phyloP scores from a whole-genome alignment of 2,888 invertebrate genomes.

The Scelioninae gen. 1 region DNA sequence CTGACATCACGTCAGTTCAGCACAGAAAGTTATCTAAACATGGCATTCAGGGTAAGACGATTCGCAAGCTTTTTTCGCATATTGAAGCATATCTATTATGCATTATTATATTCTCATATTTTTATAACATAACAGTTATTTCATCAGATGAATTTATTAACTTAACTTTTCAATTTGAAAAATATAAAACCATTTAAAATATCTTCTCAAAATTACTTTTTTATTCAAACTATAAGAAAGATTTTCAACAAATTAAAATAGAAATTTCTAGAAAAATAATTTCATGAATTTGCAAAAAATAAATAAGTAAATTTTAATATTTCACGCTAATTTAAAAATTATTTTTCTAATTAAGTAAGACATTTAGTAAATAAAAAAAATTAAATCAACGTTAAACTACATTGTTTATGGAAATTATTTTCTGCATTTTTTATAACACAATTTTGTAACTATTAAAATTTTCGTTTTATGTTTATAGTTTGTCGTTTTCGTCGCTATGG shows the following conservation, averaged over 20 bases:
- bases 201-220: no score
- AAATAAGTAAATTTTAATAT: no score
- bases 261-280: not conserved
- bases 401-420: no score
- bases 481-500: conserved; percentile 19
- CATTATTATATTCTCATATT: not conserved
- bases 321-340: no score
- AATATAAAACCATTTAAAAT: no score
- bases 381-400: no score
- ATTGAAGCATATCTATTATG: not conserved
- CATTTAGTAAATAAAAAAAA: no score
- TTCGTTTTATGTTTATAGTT: conserved; percentile 14
- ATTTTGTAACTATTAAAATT: not conserved
- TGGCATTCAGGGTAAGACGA: conserved; percentile 64
- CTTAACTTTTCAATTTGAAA: no score
- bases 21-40: conserved; percentile 65
- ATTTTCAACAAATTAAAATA: no score
- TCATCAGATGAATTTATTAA: not conserved
- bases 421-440: not conserved
- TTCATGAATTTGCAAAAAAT: no score
- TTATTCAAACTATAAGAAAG: no score
- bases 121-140: not conserved
- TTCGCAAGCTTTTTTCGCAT: not conserved
- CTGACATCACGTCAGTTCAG: conserved; percentile 63
- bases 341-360: no score